Base-by-base conservation (phyloP, 2,797 vertebrate species). In the Protosalanx chinensis region DNA sequence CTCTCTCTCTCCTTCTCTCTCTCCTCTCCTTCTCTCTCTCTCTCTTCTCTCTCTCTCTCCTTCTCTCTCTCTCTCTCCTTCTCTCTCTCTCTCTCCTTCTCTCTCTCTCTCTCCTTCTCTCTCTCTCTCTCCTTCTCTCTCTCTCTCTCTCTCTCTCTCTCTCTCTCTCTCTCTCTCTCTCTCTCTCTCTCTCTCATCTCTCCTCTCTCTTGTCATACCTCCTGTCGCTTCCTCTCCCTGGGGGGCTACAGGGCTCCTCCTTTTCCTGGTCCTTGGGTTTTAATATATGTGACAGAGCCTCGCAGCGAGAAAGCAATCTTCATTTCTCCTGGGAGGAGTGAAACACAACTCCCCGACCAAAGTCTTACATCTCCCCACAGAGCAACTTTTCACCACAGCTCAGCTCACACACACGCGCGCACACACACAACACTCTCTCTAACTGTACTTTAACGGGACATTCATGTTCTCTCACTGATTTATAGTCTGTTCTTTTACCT, bases 181-280 rank as follows among this genome's bases (percentile, higher is more conserved):
- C 18, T 53, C 15, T 53, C 3, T 53, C 12, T 53, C 58, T 59
- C 23, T 62, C 8, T 62, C 23, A 32, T 27, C 0, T 32, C 16
- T 13, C 16, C 23, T n/a, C 30, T 62, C 60, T 32, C 10, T 62
- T 15, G 6, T 4, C 3, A 64, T 64, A 73, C 51, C 37, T 82
- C 65, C 75, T 60, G 81, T 86, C 85, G 88, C 88, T 85, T 82
- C 86, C 75, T 75, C 76, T 75, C 60, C 35, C 79, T 41, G 16
- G 64, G 23, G 37, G 27, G 46, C 16, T 12, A 20, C 20, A 23
- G 27, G 82, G 85, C 85, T 87, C 89, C 85, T 84, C 85, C 75
- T 76, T 76, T 75, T 51, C 35, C 78, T 73, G 85, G 84, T 85
- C 77, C 72, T 4, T 15, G 56, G 79, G 82, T 76, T 84, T 75